Percentiles rank a stretch among this genome's conserved stretches.
These are phyloP conservation scores for Mesaphorura yosii DNA, from an alignment of 1,140 invertebrate species.

Conservation along the genomic window DNA sequence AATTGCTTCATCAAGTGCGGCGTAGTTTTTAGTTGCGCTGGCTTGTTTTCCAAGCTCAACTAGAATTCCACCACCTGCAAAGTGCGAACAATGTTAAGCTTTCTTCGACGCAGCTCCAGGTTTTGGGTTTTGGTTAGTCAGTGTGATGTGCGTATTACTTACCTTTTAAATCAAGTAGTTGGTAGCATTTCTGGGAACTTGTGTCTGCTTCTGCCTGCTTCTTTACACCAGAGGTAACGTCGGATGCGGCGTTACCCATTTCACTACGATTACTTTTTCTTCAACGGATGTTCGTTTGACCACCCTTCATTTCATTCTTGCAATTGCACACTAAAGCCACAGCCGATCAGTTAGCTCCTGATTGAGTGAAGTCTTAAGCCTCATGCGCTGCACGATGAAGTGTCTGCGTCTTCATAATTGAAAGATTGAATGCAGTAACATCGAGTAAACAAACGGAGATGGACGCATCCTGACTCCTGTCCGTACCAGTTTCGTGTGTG, in stretches of 20 bases:
- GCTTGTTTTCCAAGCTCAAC: slow-evolving; percentile 90
- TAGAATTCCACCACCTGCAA: slow-evolving; percentile 69
- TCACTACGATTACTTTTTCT: background rate
- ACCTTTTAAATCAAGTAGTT: slow-evolving; percentile 77
- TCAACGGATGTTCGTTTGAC: too few species aligned
- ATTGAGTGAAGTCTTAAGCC: too few species aligned
- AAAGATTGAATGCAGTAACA: background rate
- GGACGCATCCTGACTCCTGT: too few species aligned
- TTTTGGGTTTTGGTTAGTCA: background rate
- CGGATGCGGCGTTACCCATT: slow-evolving; percentile 88
- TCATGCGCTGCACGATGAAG: too few species aligned
- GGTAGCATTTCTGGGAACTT: slow-evolving; percentile 56
- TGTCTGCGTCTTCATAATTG: too few species aligned
- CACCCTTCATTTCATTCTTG: background rate
- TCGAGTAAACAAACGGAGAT: too few species aligned
- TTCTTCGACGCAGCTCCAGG: background rate
- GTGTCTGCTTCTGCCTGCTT: slow-evolving; percentile 75
- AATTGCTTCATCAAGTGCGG: slow-evolving; percentile 77
- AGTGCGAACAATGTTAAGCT: background rate
- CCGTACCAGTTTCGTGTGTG: too few species aligned
- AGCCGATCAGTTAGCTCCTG: too few species aligned
- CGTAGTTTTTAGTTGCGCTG: slow-evolving; percentile 72
- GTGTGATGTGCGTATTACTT: slow-evolving; percentile 22
- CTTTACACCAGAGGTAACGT: slow-evolving; percentile 80
- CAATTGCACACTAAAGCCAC: too few species aligned